These are phyloP conservation scores for Autographa gamma DNA, from an alignment of 2,888 invertebrate species.

Conservation along the genomic window DNA sequence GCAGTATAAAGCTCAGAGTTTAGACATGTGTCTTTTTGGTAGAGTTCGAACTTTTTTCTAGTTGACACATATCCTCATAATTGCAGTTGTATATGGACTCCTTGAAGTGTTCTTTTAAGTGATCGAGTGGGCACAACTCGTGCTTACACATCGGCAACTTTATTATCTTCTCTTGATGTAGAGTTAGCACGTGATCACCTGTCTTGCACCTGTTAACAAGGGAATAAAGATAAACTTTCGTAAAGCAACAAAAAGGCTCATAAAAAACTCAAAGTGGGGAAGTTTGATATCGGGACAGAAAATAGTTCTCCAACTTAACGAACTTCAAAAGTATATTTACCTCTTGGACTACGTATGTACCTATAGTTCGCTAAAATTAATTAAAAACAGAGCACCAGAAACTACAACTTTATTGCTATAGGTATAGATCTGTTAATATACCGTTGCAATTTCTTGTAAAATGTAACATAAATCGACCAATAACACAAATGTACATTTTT, in stretches of 20 bases:
- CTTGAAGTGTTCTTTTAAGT: slow-evolving; percentile 88
- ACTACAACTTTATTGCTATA: too few species aligned
- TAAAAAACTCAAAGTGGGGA: too few species aligned
- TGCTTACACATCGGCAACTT: slow-evolving; percentile 91
- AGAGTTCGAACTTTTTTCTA: slow-evolving; percentile 42
- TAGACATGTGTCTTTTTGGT: background rate
- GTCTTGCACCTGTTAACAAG: slow-evolving; percentile 85
- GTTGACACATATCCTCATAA: slow-evolving; percentile 90
- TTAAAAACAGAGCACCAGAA: too few species aligned
- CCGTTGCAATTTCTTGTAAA: background rate
- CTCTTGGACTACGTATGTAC: too few species aligned
- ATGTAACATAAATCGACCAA: background rate
- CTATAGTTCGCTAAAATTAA: too few species aligned
- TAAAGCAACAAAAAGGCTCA: too few species aligned
- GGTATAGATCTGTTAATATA: too few species aligned
- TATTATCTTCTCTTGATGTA: slow-evolving; percentile 93
- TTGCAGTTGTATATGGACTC: slow-evolving; percentile 91
- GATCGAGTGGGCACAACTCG: slow-evolving; percentile 91
- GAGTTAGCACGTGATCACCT: slow-evolving; percentile 88
- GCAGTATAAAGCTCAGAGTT: background rate
- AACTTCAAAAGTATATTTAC: too few species aligned
- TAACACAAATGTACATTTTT: slow-evolving; percentile 26
- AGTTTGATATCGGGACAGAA: too few species aligned
- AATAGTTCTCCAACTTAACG: too few species aligned
- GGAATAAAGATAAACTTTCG: background rate